Evolutionary conservation across 2,797 vertebrate genomes (phyloP), one percentile per base, ranked within the genome.

Genomic region (Alfaro cultratus): DNA sequence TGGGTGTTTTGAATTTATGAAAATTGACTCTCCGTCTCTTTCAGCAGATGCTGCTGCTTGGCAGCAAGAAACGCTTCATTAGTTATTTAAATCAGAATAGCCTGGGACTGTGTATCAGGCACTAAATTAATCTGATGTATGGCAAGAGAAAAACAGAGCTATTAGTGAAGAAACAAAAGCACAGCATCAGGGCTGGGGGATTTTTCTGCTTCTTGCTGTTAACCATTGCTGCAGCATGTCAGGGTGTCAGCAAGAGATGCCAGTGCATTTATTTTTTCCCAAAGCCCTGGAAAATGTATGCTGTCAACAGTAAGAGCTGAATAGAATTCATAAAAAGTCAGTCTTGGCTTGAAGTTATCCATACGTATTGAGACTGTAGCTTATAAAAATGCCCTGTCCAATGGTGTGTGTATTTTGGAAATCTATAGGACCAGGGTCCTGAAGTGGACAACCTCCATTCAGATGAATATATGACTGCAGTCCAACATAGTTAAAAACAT

Each of bases 31-130:
- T 83, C 83, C 75, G 39, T 92, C 88, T 94, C 87, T 91, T 88
- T 82, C 86, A 93, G 91, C 94, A 95, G 91, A 95, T 94, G 95
- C 90, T 94, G 74, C 80, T 85, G 88, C 85, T 92, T 92, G 93
- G 93, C 93, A 93, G 87, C 72, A 43, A 81, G 87, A 83, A 87
- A 87, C 71, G 85, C 91, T 93, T 94, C 91, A 94, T 93, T 94
- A 92, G 91, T 92, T 92, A 94, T 95, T 95, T 92, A 93, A 94
- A 95, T 92, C 89, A 88, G 90, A 92, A 86, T 88, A 83, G 87
- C 88, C 87, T 1, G 70, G 79, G 82, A 90, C 83, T 88, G 84
- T 87, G 85, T 86, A 92, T 88, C 84, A 88, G 88, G 78, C 87
- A 74, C 87, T 87, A 91, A 86, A 94, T 92, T 90, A 89, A 92